Evolutionary conservation across 2,888 invertebrate species (phyloP).

Genomic region (Protula sp.): DNA sequence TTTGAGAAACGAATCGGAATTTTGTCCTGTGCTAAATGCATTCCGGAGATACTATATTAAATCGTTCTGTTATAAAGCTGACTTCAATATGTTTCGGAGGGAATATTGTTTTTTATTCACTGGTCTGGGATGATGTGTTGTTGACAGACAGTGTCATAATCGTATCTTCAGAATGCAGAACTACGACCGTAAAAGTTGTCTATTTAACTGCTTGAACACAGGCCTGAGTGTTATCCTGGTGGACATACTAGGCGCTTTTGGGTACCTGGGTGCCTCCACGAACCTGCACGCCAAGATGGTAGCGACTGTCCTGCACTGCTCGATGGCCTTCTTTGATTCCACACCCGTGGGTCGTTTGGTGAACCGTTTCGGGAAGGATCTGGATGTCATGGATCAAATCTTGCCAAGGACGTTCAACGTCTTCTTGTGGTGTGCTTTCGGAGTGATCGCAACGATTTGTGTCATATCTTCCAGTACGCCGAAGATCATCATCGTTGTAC

Average conservation of each 20-base stretch:
- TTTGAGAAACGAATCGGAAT: too few species aligned
- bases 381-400: neutral
- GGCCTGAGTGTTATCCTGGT: neutral
- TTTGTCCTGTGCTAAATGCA: too few species aligned
- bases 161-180: too few species aligned
- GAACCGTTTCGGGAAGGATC: conserved; percentile 8
- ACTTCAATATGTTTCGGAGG: too few species aligned
- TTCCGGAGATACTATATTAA: too few species aligned
- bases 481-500: conserved; percentile 28
- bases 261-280: conserved; percentile 20
- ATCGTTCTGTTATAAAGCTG: too few species aligned
- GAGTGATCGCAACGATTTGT: conserved; percentile 8
- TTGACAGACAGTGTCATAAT: too few species aligned
- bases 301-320: conserved; percentile 30
- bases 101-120: too few species aligned
- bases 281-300: conserved; percentile 32
- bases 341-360: conserved; percentile 43
- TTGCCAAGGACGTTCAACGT: neutral
- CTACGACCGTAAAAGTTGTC: too few species aligned
- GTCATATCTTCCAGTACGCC: conserved; percentile 34
- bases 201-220: too few species aligned
- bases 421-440: neutral
- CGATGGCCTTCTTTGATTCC: conserved; percentile 46
- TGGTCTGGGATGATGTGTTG: too few species aligned
- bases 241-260: neutral